These are phyloP conservation scores for Grapholita molesta DNA, from an alignment of 1,140 invertebrate genomes.

Conservation along the genomic window DNA sequence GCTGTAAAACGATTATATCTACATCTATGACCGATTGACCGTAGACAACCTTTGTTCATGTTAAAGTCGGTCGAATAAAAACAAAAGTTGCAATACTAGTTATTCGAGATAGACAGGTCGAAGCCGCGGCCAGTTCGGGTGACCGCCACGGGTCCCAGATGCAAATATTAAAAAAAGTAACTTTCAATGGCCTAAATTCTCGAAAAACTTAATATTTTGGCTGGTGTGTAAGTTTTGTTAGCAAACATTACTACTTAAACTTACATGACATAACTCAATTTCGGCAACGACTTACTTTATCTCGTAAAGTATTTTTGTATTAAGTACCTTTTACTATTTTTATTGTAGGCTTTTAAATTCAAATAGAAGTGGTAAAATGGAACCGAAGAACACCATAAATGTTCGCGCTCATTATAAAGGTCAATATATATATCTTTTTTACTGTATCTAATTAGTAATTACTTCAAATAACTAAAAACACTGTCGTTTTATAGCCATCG, in stretches of 20 bases:
- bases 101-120: slow-evolving; percentile 55
- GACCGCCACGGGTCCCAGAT: slow-evolving; percentile 31
- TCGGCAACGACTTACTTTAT: too few species aligned
- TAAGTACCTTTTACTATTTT: too few species aligned
- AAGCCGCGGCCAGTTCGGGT: slow-evolving; percentile 29
- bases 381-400: too few species aligned
- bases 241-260: background rate
- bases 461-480: background rate
- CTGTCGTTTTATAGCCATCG: background rate
- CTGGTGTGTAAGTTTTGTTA: background rate
- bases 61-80: slow-evolving; percentile 55
- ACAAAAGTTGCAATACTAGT: slow-evolving; percentile 68
- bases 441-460: too few species aligned
- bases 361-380: too few species aligned
- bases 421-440: too few species aligned
- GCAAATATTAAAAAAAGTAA: slow-evolving; percentile 36
- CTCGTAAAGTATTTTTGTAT: too few species aligned
- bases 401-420: too few species aligned
- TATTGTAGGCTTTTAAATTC: too few species aligned
- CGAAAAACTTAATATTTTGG: slow-evolving; percentile 1
- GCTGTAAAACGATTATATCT: slow-evolving; percentile 15
- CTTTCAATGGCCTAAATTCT: slow-evolving; percentile 36
- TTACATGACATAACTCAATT: too few species aligned
- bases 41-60: slow-evolving; percentile 27
- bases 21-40: slow-evolving; percentile 7